A percentile compares a stretch with the other conserved stretches of the same genome.
phyloP scores from a whole-genome alignment of 1,140 invertebrate genomes.

The Maconellicoccus hirsutus region DNA sequence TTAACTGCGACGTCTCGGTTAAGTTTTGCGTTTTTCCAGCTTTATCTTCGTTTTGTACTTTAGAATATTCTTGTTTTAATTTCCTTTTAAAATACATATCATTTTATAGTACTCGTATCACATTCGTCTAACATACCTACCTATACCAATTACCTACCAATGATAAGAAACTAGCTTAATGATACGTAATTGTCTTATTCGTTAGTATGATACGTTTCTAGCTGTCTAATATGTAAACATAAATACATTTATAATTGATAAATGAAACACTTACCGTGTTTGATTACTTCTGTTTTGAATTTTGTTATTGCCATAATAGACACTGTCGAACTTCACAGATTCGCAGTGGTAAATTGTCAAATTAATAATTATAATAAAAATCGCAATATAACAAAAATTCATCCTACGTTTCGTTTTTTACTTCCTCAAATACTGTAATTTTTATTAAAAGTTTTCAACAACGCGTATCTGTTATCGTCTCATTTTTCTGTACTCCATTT shows the following conservation, averaged over 20 bases:
- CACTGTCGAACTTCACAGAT: neutral
- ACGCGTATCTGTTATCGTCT: neutral
- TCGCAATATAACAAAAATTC: neutral
- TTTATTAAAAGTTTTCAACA: neutral
- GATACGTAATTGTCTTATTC: too few relatives aligned
- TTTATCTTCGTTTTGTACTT: neutral
- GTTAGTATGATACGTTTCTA: too few relatives aligned
- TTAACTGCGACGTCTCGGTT: neutral
- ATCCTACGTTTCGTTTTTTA: neutral
- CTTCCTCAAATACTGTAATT: neutral
- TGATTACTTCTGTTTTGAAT: constrained; percentile 4
- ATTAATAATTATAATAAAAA: neutral
- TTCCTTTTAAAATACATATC: constrained; percentile 6
- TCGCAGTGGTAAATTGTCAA: neutral
- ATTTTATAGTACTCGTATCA: too few relatives aligned
- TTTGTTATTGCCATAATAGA: neutral
- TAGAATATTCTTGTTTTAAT: neutral
- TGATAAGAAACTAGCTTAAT: too few relatives aligned
- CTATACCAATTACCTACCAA: too few relatives aligned
- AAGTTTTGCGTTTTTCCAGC: neutral
- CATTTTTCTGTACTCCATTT: neutral
- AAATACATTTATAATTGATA: too few relatives aligned
- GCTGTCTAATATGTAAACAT: too few relatives aligned
- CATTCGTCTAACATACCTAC: too few relatives aligned
- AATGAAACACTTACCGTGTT: neutral